Evolutionary conservation across 1,140 invertebrate genomes (phyloP).

Genomic region (Theocolax elegans): DNA sequence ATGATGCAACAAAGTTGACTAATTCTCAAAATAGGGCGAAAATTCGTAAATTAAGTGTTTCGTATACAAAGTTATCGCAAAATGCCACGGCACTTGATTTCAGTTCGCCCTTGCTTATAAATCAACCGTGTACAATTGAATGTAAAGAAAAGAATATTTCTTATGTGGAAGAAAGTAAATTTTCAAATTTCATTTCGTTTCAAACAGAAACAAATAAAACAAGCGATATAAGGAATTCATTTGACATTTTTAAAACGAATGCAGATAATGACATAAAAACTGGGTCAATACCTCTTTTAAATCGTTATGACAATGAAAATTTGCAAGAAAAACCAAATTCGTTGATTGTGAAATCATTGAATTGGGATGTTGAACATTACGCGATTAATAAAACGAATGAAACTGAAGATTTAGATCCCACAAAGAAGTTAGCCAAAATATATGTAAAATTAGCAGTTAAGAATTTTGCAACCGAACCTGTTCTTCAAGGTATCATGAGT

Average conservation of each 20-base stretch:
- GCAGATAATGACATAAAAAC: not conserved
- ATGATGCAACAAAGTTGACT: not conserved
- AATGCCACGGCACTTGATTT: not conserved
- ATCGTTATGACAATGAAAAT: not conserved
- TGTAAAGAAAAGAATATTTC: not conserved
- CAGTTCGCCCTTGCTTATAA: not conserved
- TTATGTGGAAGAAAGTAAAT: too few species aligned
- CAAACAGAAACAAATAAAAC: not conserved
- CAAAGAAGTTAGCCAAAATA: not conserved
- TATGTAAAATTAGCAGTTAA: not conserved
- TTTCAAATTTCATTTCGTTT: too few species aligned
- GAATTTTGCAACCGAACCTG: not conserved
- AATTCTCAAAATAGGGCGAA: not conserved
- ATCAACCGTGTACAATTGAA: not conserved
- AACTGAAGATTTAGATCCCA: not conserved
- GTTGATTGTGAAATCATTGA: not conserved
- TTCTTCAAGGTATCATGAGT: not conserved
- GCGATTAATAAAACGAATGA: not conserved
- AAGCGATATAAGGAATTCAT: not conserved
- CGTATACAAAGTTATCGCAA: not conserved
- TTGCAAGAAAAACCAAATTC: not conserved
- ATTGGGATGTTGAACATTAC: not conserved
- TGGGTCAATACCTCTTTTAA: not conserved
- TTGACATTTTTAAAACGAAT: not conserved
- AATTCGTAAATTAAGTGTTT: not conserved